Evolutionary conservation across 1,140 invertebrate genomes (phyloP).

Genomic region (Lamellibrachia luymesi): DNA sequence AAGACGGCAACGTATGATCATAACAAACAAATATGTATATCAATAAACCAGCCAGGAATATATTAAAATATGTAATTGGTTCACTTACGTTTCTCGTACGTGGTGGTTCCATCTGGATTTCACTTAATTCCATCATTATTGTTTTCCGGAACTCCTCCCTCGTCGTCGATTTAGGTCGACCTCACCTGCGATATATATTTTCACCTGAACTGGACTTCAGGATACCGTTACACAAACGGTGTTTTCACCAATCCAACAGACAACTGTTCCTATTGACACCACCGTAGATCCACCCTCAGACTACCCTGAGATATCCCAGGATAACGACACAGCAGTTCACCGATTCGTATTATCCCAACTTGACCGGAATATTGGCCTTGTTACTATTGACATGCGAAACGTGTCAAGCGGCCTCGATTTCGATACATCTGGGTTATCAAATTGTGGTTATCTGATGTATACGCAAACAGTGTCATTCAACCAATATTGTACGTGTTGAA

Average conservation of each 20-base stretch:
- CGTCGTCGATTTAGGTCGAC: neutral
- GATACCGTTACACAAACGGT: neutral
- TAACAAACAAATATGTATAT: neutral
- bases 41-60: neutral
- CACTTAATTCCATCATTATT: neutral
- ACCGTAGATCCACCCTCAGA: neutral
- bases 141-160: neutral
- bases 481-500: too few species aligned
- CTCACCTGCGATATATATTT: constrained; percentile 1
- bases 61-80: neutral
- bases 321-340: neutral
- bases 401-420: neutral
- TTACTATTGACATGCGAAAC: constrained; percentile 5
- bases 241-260: neutral
- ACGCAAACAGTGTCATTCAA: too few species aligned
- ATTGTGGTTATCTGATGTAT: too few species aligned
- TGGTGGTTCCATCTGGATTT: neutral
- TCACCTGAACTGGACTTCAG: neutral
- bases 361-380: neutral
- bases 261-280: neutral
- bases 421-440: neutral
- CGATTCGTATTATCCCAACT: neutral
- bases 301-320: neutral
- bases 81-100: neutral
- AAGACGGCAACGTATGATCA: neutral